These are phyloP conservation scores for Smittia sp. DNA, from an alignment of 2,888 invertebrate genomes.

Conservation along the genomic window DNA sequence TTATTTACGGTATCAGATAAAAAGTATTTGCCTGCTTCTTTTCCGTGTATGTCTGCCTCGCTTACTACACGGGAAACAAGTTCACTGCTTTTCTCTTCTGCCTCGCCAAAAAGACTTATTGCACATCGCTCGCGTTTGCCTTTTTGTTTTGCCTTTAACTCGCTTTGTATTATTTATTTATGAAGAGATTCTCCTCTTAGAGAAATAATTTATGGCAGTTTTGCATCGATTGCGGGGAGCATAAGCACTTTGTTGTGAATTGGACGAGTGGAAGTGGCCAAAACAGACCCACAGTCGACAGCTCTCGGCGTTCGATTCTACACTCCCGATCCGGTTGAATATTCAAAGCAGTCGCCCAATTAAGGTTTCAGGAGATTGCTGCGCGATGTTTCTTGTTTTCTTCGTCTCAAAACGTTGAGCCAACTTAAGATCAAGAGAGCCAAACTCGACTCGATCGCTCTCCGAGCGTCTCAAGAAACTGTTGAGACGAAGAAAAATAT, in stretches of 20 bases:
- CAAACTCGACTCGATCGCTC: not conserved
- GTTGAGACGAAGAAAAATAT: not conserved
- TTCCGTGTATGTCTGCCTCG: slow-evolving; percentile 6
- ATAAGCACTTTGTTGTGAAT: not conserved
- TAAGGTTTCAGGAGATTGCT: too few species aligned
- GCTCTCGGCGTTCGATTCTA: too few species aligned
- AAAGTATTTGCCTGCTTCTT: slow-evolving; percentile 23
- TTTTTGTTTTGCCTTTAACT: slow-evolving; percentile 1
- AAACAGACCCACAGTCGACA: too few species aligned
- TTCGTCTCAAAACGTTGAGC: not conserved
- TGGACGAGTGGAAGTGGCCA: too few species aligned
- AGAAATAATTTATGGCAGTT: slow-evolving; percentile 13
- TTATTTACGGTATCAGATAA: slow-evolving; percentile 32
- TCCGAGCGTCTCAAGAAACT: not conserved
- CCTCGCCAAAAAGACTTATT: slow-evolving; percentile 8
- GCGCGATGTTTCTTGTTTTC: not conserved
- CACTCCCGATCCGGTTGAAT: too few species aligned
- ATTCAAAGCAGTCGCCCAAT: too few species aligned
- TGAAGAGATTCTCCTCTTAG: slow-evolving; percentile 21
- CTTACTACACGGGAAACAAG: slow-evolving; percentile 12
- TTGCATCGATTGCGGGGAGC: not conserved
- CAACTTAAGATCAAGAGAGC: slow-evolving; percentile 9
- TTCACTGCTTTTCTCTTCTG: slow-evolving; percentile 10
- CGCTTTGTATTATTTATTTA: slow-evolving; percentile 28
- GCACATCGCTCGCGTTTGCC: slow-evolving; percentile 21